These are phyloP conservation scores for Cylindroiulus punctatus DNA, from an alignment of 2,888 invertebrate genomes.

Conservation along the genomic window DNA sequence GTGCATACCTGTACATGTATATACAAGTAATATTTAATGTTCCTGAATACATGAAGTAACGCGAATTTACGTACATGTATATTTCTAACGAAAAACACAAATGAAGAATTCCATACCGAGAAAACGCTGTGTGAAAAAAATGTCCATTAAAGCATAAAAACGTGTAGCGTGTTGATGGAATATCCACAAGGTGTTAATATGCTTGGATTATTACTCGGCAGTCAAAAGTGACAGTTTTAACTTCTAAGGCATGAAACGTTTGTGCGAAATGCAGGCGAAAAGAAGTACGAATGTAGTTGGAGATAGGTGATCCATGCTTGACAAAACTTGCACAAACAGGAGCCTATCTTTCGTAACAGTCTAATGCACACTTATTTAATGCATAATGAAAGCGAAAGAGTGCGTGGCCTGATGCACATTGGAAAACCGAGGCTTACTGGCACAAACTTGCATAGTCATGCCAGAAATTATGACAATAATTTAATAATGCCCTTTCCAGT, in stretches of 20 bases:
- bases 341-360: constrained; percentile 24
- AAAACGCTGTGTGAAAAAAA: not conserved
- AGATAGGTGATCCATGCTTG: constrained; percentile 40
- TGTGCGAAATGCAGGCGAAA: not conserved
- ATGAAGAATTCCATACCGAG: too few relatives aligned
- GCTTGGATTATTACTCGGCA: not conserved
- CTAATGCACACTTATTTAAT: constrained; percentile 45
- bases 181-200: not conserved
- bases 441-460: constrained; percentile 22
- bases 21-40: too few relatives aligned
- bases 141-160: not conserved
- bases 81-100: too few relatives aligned
- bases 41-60: too few relatives aligned
- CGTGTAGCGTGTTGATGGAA: not conserved
- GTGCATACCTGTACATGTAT: not conserved
- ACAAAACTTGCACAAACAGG: constrained; percentile 43
- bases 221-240: constrained; percentile 30
- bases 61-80: not conserved
- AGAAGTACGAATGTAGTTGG: not conserved
- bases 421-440: not conserved
- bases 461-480: constrained; percentile 44
- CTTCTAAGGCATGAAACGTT: not conserved
- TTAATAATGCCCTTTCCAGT: constrained; percentile 14
- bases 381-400: constrained; percentile 35
- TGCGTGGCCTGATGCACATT: constrained; percentile 14